Evolutionary conservation across 2,113 vertebrate species (phyloP), one percentile per base, ranked within the genome.

Genomic region (Irena cyanogastra): DNA sequence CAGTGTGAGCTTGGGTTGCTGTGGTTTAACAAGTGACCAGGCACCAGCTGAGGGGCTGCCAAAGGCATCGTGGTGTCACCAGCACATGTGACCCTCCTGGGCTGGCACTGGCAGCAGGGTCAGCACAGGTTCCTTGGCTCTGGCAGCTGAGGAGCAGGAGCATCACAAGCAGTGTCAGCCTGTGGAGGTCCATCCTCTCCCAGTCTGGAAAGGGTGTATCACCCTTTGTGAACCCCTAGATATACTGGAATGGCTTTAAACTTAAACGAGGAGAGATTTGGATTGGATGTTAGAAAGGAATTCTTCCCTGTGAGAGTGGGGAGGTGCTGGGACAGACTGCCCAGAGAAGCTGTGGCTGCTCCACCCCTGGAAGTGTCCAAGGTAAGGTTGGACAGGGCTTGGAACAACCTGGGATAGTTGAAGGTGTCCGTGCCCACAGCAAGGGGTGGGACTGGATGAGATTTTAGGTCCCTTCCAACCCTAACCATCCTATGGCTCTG

Each of bases 11-110:
- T 42, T 14, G 71, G 68, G 16, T 33, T n/a, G 28, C 1, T 35
- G 75, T 31, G 87, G 41, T 56, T 68, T 42, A 54, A 45, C 5
- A 7, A 50, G 78, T 6, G 44, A 7, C 16, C 50, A 26, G 2
- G 4, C 26, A 7, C 2, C 16, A 22, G 72, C 84, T 6, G 42
- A 74, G 90, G 10, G 0, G 28, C 63, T 56, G 84, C 28, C 26
- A 15, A n/a, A 45, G 56, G 21, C 56, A 8, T 23, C 0, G 1
- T 4, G 3, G 4, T 24, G 61, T 14, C 44, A 13, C 61, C 1
- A 0, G 30, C 23, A 3, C 0, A 1, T 27, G 24, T 42, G 45
- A 68, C 78, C 52, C 52, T 16, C 5, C 1, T 3, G 39, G 14
- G 33, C 44, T 23, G 13, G 47, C 2, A 0, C 0, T 24, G 53